Conservation (phyloP, 2,113 vertebrate species). For the Capra hircus region DNA sequence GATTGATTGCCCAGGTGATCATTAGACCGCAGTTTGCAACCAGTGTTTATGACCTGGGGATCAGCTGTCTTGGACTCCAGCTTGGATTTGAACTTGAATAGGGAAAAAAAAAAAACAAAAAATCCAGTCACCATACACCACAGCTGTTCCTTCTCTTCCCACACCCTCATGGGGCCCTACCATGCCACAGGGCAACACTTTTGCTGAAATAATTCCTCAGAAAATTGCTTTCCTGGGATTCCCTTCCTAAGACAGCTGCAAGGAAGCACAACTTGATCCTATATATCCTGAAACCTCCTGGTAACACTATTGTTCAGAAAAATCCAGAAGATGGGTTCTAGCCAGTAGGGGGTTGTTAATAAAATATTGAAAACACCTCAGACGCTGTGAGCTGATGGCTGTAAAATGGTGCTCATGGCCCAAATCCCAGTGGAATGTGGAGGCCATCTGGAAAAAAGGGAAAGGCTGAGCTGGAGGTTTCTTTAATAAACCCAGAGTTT, state of each 20-base stretch:
- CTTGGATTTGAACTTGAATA: slow-evolving; percentile 3
- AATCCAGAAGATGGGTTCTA: neutral
- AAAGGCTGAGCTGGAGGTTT: neutral
- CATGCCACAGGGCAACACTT: neutral
- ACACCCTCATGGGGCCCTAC: neutral
- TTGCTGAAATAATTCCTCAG: neutral
- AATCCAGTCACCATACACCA: neutral
- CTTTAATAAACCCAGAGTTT: neutral
- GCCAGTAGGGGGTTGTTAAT: neutral
- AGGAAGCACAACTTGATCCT: neutral
- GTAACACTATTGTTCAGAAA: neutral
- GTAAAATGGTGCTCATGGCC: neutral
- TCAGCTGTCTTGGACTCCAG: neutral
- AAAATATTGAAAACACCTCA: neutral
- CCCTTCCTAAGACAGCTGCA: neutral
- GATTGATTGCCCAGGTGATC: neutral
- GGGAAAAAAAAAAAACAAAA: neutral
- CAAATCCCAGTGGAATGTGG: neutral
- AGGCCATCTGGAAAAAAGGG: neutral
- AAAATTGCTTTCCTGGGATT: neutral
- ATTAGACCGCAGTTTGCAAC: neutral
- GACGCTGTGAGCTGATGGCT: neutral
- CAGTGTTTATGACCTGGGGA: neutral
- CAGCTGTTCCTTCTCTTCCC: neutral
- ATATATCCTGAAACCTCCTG: neutral